Evolutionary conservation across 2,888 invertebrate genomes (phyloP).

Genomic region (Himalopsyche kuldschensis): DNA sequence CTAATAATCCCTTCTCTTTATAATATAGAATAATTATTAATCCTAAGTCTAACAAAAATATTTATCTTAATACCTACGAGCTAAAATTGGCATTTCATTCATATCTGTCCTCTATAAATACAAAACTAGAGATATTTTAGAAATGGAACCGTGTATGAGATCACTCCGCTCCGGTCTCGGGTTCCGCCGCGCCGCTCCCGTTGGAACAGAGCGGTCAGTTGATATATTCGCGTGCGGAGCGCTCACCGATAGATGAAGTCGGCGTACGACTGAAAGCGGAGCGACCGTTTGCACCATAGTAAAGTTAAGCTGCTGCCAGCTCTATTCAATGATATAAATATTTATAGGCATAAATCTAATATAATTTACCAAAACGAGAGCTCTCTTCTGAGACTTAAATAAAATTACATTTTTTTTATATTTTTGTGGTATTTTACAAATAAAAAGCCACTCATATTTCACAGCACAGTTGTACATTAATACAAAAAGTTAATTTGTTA

Average conservation of each 20-base stretch:
- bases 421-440: slow-evolving; percentile 45
- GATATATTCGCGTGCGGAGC: slow-evolving; percentile 3
- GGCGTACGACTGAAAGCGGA: slow-evolving; percentile 21
- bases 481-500: slow-evolving; percentile 43
- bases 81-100: slow-evolving; percentile 40
- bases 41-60: slow-evolving; percentile 38
- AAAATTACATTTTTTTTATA: slow-evolving; percentile 38
- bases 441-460: slow-evolving; percentile 62
- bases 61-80: slow-evolving; percentile 33
- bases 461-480: slow-evolving; percentile 60
- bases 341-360: slow-evolving; percentile 23
- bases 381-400: slow-evolving; percentile 36
- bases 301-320: slow-evolving; percentile 25
- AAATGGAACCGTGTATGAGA: slow-evolving; percentile 39
- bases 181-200: neutral
- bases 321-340: slow-evolving; percentile 28
- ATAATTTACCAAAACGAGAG: slow-evolving; percentile 37
- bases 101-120: slow-evolving; percentile 38
- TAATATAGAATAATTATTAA: neutral
- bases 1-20: neutral
- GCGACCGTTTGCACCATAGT: slow-evolving; percentile 39
- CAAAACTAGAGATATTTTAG: slow-evolving; percentile 40
- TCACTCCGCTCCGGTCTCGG: slow-evolving; percentile 30
- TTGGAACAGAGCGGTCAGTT: neutral
- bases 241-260: neutral